Conservation (phyloP, 2,113 vertebrate genomes). For the Hippopotamus amphibius region DNA sequence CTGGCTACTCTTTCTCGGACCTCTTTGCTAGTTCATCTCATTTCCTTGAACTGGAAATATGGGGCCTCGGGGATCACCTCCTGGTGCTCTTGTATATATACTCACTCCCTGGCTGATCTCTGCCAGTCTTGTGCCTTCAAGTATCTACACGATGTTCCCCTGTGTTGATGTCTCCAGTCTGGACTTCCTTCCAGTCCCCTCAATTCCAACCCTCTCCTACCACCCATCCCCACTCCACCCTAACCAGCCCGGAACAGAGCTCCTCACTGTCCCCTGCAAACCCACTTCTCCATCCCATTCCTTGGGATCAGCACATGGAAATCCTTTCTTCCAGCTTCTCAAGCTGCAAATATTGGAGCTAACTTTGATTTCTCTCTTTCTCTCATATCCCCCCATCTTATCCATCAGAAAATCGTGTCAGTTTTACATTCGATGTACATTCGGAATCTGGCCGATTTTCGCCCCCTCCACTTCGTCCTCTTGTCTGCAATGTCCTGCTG, state of each 20-base stretch:
- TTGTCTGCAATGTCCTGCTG: no score
- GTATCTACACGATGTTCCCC: accelerated
- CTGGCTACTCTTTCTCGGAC: not conserved
- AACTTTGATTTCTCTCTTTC: not conserved
- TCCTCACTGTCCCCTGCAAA: accelerated
- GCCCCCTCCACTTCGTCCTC: accelerated
- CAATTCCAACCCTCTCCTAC: no score
- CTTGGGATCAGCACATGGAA: not conserved
- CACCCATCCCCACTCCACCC: accelerated
- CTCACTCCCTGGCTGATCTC: no score
- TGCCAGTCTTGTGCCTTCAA: not conserved
- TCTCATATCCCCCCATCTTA: not conserved
- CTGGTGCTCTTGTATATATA: no score
- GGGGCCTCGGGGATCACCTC: not conserved
- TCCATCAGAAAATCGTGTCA: not conserved
- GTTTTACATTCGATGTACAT: not conserved
- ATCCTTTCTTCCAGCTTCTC: not conserved
- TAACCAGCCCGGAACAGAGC: not conserved
- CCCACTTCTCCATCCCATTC: accelerated
- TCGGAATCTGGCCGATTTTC: not conserved
- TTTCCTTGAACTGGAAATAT: not conserved
- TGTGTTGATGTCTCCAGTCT: accelerated
- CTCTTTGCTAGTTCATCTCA: not conserved
- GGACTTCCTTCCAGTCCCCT: not conserved
- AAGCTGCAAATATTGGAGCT: not conserved